Evolutionary conservation across 53 echinoderm and acorn worm species (phyloP).

Genomic region (Paracentrotus lividus): DNA sequence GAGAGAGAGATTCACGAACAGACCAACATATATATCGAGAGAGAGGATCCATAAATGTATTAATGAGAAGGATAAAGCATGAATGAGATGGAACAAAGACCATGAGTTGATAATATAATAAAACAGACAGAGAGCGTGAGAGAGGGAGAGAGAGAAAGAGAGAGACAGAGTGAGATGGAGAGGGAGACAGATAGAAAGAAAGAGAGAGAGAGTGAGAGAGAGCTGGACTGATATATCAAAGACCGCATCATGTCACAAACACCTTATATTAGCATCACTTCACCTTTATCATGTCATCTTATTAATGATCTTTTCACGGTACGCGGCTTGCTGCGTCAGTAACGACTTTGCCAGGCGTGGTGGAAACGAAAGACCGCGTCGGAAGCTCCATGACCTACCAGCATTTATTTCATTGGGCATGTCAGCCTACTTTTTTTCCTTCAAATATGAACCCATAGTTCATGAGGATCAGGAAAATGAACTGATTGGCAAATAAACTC

Average conservation of each 20-base stretch:
- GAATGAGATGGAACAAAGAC: background rate
- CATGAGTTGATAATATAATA: too few species aligned
- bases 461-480: background rate
- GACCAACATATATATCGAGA: background rate
- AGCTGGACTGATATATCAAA: background rate
- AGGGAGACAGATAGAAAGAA: conserved; percentile 25
- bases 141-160: background rate
- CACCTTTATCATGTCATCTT: conserved; percentile 45
- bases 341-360: conserved; percentile 38
- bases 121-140: background rate
- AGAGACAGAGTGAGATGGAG: background rate
- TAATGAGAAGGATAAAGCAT: background rate
- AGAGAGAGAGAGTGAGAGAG: background rate
- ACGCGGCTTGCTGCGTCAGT: conserved; percentile 57
- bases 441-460: background rate
- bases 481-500: background rate
- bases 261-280: conserved; percentile 56
- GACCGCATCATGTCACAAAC: conserved; percentile 33
- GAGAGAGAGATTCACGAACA: background rate
- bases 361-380: conserved; percentile 26
- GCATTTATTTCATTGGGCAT: background rate
- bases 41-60: too few species aligned
- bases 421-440: background rate
- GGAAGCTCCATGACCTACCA: conserved; percentile 4
- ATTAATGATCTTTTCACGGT: conserved; percentile 67